phyloP scores from a whole-genome alignment of 2,888 invertebrate genomes.

The Xylota segnis region DNA sequence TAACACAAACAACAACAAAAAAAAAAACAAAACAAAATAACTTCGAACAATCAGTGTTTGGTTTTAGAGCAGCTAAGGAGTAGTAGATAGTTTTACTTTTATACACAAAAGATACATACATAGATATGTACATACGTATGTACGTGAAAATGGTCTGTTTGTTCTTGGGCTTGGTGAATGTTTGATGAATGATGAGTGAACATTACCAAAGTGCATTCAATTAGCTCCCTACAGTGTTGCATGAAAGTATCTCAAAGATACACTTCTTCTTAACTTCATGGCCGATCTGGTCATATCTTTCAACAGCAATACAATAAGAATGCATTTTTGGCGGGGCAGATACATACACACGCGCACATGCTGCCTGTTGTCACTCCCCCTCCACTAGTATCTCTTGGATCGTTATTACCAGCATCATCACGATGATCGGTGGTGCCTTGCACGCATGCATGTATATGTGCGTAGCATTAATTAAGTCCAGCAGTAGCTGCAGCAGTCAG shows the following conservation, averaged over 20 bases:
- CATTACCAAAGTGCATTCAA: conserved; percentile 68
- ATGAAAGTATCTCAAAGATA: conserved; percentile 23
- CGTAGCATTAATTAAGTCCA: conserved; percentile 50
- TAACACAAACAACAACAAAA: conserved; percentile 21
- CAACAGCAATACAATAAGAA: conserved; percentile 58
- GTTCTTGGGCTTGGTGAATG: conserved; percentile 29
- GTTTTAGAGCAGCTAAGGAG: conserved; percentile 19
- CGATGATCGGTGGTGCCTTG: background rate
- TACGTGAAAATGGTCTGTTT: background rate
- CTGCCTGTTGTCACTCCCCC: conserved; percentile 9
- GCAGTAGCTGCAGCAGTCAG: conserved; percentile 35
- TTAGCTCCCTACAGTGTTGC: conserved; percentile 65
- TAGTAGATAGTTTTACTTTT: background rate
- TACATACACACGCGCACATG: background rate
- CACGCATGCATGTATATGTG: conserved; percentile 16
- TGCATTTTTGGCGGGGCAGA: conserved; percentile 11
- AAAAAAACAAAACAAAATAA: background rate
- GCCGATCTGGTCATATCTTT: conserved; percentile 54
- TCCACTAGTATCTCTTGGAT: background rate
- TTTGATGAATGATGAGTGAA: conserved; percentile 73
- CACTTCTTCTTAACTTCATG: conserved; percentile 17
- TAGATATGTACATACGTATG: conserved; percentile 40
- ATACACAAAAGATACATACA: conserved; percentile 37
- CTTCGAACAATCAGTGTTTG: conserved; percentile 41
- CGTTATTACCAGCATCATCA: background rate